Percentiles rank a stretch among this genome's conserved stretches.
These are phyloP conservation scores for Eleutherodactylus coqui DNA, from an alignment of 2,797 vertebrate species.

Conservation along the genomic window DNA sequence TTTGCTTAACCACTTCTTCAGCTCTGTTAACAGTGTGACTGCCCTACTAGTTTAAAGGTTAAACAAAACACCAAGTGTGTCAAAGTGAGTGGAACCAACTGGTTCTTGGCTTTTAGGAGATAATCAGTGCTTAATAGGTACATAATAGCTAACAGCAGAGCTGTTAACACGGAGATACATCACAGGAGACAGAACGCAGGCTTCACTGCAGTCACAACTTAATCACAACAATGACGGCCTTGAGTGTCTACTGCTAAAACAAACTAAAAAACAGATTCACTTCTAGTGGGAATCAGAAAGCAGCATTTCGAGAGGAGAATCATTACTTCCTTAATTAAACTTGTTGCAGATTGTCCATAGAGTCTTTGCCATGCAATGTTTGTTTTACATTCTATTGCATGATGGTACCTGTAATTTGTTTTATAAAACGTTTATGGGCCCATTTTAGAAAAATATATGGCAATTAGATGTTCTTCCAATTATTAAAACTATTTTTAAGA, in stretches of 20 bases:
- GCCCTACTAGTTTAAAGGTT: constrained; percentile 88
- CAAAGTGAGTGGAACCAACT: constrained; percentile 96
- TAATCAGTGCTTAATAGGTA: constrained; percentile 98
- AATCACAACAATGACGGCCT: constrained; percentile 68
- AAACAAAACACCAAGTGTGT: constrained; percentile 93
- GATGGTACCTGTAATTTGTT: not conserved
- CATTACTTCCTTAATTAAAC: constrained; percentile 17
- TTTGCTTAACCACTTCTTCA: constrained; percentile 83
- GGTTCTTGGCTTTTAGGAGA: constrained; percentile 90
- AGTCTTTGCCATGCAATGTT: not conserved
- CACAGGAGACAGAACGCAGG: constrained; percentile 83
- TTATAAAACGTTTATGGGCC: not conserved
- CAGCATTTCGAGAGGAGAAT: not conserved
- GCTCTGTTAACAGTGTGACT: constrained; percentile 79
- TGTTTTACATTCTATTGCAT: not conserved
- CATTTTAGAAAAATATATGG: too few species aligned
- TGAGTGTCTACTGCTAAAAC: constrained; percentile 31
- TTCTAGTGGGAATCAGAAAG: not conserved
- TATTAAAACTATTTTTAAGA: too few species aligned
- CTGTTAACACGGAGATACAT: constrained; percentile 89
- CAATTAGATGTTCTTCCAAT: too few species aligned
- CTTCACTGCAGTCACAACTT: constrained; percentile 73
- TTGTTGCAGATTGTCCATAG: not conserved
- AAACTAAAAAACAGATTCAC: constrained; percentile 34
- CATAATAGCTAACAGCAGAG: constrained; percentile 94